These are phyloP conservation scores for Lycocorax pyrrhopterus DNA, from an alignment of 2,113 vertebrate species.

Conservation along the genomic window DNA sequence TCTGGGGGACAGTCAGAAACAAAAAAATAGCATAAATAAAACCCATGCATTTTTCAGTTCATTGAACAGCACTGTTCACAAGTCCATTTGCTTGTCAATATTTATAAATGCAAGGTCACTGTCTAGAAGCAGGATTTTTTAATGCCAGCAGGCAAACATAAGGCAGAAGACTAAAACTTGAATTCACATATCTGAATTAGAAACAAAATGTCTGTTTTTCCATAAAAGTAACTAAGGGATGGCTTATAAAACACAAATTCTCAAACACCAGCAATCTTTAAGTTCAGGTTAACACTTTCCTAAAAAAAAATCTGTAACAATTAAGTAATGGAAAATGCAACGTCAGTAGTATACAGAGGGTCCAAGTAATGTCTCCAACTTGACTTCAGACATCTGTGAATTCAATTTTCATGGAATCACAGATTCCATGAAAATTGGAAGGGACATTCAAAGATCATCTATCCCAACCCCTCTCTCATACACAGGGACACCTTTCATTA, in stretches of 20 bases:
- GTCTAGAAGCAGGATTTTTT: background rate
- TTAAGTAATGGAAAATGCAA: background rate
- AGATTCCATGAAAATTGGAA: background rate
- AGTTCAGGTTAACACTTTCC: background rate
- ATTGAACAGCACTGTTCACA: background rate
- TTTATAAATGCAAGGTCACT: background rate
- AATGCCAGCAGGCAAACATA: background rate
- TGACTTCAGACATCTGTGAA: background rate
- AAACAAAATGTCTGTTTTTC: background rate
- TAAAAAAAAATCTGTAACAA: background rate
- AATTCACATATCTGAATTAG: background rate
- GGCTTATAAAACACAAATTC: background rate
- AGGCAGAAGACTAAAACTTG: background rate
- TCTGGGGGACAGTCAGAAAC: background rate
- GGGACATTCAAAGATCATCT: background rate
- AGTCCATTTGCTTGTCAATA: background rate
- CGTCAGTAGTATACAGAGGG: fast-evolving
- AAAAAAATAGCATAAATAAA: background rate
- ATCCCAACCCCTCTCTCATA: fast-evolving
- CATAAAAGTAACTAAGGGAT: background rate
- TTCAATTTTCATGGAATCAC: background rate
- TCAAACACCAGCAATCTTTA: background rate
- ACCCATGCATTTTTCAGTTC: background rate
- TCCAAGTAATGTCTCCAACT: background rate
- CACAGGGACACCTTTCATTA: background rate